These are phyloP conservation scores for Cheilosia impressa DNA, from an alignment of 2,888 invertebrate species.

Conservation along the genomic window DNA sequence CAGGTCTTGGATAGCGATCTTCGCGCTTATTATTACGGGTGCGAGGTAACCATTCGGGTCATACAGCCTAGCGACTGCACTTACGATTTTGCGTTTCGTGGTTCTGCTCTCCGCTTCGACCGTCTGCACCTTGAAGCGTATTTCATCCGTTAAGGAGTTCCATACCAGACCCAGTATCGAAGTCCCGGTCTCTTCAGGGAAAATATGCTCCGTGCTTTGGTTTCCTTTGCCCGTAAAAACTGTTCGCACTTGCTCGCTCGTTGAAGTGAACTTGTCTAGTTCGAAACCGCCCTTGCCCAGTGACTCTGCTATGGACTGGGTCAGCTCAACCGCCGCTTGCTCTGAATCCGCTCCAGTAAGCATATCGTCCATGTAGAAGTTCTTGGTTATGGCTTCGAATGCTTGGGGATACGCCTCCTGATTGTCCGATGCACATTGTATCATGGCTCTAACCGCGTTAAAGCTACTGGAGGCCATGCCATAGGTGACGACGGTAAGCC, in stretches of 20 bases:
- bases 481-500: slow-evolving; percentile 28
- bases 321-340: no score
- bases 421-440: slow-evolving; percentile 7
- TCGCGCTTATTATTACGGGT: no score
- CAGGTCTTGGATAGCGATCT: no score
- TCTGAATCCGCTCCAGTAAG: no score
- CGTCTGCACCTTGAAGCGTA: no score
- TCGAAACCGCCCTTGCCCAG: not conserved
- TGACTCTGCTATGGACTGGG: no score
- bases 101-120: no score
- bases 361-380: slow-evolving; percentile 24
- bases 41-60: no score
- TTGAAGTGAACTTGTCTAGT: not conserved
- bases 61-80: no score
- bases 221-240: not conserved
- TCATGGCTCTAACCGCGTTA: slow-evolving; percentile 24
- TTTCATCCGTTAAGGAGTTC: slow-evolving; percentile 7
- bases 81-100: no score
- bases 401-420: slow-evolving; percentile 3
- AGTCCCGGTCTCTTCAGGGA: not conserved
- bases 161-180: slow-evolving; percentile 28
- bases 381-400: slow-evolving; percentile 18
- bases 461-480: slow-evolving; percentile 39
- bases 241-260: not conserved
- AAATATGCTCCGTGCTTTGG: not conserved